phyloP scores from a whole-genome alignment of 2,888 invertebrate species.

The Fragum sueziense region DNA sequence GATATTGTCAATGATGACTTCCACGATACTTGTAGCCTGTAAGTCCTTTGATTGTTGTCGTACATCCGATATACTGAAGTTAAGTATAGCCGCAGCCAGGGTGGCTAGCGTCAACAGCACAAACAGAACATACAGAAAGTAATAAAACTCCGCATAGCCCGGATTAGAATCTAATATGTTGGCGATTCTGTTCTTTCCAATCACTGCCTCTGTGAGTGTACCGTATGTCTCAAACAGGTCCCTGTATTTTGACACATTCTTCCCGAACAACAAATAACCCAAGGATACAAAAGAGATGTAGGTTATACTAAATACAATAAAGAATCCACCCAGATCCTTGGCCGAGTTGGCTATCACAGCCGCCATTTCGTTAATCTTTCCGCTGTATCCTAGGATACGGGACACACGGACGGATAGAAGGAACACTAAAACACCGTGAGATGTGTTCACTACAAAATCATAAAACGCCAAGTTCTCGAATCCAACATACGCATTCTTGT shows the following conservation, averaged over 20 bases:
- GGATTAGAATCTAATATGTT: slow-evolving; percentile 61
- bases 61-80: slow-evolving; percentile 67
- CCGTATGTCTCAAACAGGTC: slow-evolving; percentile 79
- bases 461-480: slow-evolving; percentile 79
- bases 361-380: slow-evolving; percentile 82
- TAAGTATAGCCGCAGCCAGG: slow-evolving; percentile 72
- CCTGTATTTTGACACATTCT: slow-evolving; percentile 74
- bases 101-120: slow-evolving; percentile 70
- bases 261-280: slow-evolving; percentile 79
- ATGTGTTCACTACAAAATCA: slow-evolving; percentile 78
- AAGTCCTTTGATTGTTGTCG: slow-evolving; percentile 47
- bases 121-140: slow-evolving; percentile 68
- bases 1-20: slow-evolving; percentile 42
- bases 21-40: slow-evolving; percentile 50
- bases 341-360: slow-evolving; percentile 81
- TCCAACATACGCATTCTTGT: slow-evolving; percentile 73
- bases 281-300: slow-evolving; percentile 76
- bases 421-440: slow-evolving; percentile 67
- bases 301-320: slow-evolving; percentile 81
- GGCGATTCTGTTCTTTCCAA: slow-evolving; percentile 69
- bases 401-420: slow-evolving; percentile 67
- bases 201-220: slow-evolving; percentile 79
- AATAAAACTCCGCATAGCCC: slow-evolving; percentile 69
- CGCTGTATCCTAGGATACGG: slow-evolving; percentile 83
- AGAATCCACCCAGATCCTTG: slow-evolving; percentile 81